phyloP scores from a whole-genome alignment of 2,888 invertebrate species.

The Yponomeuta evonymella region DNA sequence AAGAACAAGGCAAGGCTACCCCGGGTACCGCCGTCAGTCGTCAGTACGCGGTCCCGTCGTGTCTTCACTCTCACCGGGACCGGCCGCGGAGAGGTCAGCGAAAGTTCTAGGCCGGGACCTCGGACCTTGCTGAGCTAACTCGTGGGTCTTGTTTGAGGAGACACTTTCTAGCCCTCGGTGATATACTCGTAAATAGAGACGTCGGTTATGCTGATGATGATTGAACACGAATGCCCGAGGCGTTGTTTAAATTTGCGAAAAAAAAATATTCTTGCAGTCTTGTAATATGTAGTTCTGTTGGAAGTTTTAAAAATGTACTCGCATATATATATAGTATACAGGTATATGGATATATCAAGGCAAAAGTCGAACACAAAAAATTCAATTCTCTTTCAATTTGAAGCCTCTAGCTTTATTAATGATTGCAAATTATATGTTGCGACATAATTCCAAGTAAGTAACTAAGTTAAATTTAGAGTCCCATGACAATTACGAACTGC shows the following conservation, averaged over 20 bases:
- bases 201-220: not conserved
- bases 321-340: too few relatives aligned
- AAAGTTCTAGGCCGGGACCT: constrained; percentile 18
- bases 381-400: too few relatives aligned
- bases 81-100: constrained; percentile 13
- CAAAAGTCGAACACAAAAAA: too few relatives aligned
- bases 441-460: not conserved
- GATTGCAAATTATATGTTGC: not conserved
- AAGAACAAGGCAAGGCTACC: too few relatives aligned
- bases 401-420: not conserved
- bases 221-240: not conserved
- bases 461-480: not conserved
- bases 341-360: too few relatives aligned
- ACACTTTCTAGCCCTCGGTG: not conserved
- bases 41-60: not conserved
- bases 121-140: constrained; percentile 2
- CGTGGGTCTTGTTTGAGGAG: not conserved
- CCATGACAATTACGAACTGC: not conserved
- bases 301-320: too few relatives aligned
- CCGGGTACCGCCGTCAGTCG: not conserved
- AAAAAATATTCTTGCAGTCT: too few relatives aligned
- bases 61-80: constrained; percentile 7
- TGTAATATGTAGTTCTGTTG: too few relatives aligned
- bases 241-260: too few relatives aligned
- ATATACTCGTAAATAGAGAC: not conserved